Evolutionary conservation across 2,797 vertebrate species (phyloP).

Genomic region (Tympanoctomys barrerae): DNA sequence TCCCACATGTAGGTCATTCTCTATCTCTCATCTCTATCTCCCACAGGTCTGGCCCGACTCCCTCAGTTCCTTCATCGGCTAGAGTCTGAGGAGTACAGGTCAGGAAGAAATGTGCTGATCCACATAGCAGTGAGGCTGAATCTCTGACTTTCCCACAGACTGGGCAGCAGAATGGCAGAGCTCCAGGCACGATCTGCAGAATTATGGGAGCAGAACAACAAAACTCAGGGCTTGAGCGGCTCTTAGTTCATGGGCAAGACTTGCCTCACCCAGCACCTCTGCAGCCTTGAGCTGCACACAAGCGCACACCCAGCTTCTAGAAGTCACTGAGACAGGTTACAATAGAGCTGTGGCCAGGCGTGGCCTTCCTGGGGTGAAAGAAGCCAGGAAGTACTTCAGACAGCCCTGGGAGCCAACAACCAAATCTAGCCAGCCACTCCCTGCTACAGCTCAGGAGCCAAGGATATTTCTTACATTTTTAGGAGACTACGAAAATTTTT

Average conservation of each 20-base stretch:
- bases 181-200: conserved; percentile 68
- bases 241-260: conserved; percentile 71
- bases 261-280: conserved; percentile 63
- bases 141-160: conserved; percentile 75
- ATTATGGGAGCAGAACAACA: conserved; percentile 79
- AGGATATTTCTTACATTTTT: not conserved
- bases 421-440: not conserved
- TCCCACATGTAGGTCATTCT: not conserved
- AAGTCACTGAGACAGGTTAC: not conserved
- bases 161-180: conserved; percentile 69
- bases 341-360: not conserved
- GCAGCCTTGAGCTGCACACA: not conserved
- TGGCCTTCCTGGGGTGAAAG: not conserved
- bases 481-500: not conserved
- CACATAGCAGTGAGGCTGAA: not conserved
- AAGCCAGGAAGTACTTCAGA: not conserved
- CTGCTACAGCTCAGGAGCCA: not conserved
- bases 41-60: not conserved
- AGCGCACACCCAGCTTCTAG: not conserved
- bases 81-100: not conserved
- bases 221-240: conserved; percentile 65
- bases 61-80: not conserved
- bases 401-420: not conserved
- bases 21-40: too few species aligned
- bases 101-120: not conserved